Conservation (phyloP, 2,797 vertebrate genomes). For the Babyrousa celebensis region DNA sequence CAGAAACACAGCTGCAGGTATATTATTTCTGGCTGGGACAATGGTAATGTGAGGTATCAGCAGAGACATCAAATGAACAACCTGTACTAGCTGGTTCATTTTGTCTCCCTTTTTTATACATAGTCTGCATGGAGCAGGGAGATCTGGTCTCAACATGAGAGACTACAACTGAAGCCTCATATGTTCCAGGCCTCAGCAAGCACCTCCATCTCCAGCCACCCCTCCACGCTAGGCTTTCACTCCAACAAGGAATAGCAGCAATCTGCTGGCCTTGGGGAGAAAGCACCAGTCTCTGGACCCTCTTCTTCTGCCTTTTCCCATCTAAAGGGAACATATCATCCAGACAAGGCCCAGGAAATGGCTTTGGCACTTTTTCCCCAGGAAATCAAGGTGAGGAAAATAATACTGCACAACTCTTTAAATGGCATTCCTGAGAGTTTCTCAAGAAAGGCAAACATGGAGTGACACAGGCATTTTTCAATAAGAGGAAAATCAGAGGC, state of each 20-base stretch:
- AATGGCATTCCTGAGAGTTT: slow-evolving; percentile 22
- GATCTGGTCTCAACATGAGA: slow-evolving; percentile 72
- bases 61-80: slow-evolving; percentile 71
- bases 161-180: slow-evolving; percentile 66
- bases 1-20: slow-evolving; percentile 82
- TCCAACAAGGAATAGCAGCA: background rate
- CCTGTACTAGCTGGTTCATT: slow-evolving; percentile 79
- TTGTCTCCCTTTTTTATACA: slow-evolving; percentile 62
- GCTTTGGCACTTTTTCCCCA: background rate
- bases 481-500: background rate
- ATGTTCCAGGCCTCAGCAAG: slow-evolving; percentile 9
- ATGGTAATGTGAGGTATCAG: slow-evolving; percentile 64
- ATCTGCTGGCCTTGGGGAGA: background rate
- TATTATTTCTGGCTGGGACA: slow-evolving; percentile 84
- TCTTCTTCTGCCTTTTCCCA: background rate
- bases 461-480: slow-evolving; percentile 48
- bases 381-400: background rate
- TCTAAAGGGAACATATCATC: background rate
- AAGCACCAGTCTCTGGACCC: background rate
- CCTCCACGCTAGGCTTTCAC: background rate
- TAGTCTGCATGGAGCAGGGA: slow-evolving; percentile 72
- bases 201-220: slow-evolving; percentile 20
- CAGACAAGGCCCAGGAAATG: background rate
- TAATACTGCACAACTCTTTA: background rate
- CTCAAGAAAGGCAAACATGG: slow-evolving; percentile 11